phyloP scores from a whole-genome alignment of 2,797 vertebrate genomes.

The Avahi laniger region DNA sequence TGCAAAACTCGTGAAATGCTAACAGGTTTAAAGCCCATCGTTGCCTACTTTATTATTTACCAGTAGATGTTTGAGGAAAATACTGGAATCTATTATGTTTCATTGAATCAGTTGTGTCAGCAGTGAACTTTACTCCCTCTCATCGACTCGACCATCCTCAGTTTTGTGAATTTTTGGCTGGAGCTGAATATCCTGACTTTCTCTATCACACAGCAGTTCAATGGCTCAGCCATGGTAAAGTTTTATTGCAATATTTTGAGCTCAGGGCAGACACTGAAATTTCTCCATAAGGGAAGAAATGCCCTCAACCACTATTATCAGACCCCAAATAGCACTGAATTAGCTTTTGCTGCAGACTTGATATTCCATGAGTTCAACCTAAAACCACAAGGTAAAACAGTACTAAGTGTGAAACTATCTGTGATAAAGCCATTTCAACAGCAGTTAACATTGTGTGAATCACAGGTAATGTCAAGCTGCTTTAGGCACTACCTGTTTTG shows the following conservation, averaged over 20 bases:
- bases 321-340: neutral
- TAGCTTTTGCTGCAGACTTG: neutral
- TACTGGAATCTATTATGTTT: neutral
- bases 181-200: neutral
- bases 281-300: neutral
- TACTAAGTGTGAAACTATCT: neutral
- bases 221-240: neutral
- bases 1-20: neutral
- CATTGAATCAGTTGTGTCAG: neutral
- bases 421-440: neutral
- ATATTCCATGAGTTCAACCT: neutral
- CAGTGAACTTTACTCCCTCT: neutral
- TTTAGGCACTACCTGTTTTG: neutral
- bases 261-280: neutral
- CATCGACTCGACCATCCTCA: neutral
- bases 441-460: neutral
- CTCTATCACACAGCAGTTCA: accelerated
- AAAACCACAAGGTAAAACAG: neutral
- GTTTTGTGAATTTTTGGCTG: neutral
- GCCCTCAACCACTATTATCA: neutral
- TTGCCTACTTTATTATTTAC: neutral
- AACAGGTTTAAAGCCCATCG: neutral
- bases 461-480: too few relatives aligned
- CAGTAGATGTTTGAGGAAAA: neutral
- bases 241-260: neutral